Evolutionary conservation across 2,888 invertebrate species (phyloP), one percentile per base, ranked within the genome.

Genomic region (Cataglyphis rosenhaueri): DNA sequence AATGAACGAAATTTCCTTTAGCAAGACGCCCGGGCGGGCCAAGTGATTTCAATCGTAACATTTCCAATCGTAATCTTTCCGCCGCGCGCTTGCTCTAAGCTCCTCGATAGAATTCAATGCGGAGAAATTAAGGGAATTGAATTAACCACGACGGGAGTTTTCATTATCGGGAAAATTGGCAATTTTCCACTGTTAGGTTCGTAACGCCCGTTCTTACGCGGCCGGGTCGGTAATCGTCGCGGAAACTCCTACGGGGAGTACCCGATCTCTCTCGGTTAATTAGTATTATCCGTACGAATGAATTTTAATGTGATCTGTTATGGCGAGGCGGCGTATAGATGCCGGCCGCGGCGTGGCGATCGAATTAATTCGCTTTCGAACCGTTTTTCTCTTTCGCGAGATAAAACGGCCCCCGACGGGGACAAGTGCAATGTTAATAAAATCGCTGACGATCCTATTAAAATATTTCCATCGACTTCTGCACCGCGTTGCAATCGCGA

Each of bases 91-190:
- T 91, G 35, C 59, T 65, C 73, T 71, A 61, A 48, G 65, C 81
- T 79, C 82, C 86, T 83, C 88, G 90, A 75, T 83, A 87, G 91
- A 90, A 92, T 92, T 92, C 90, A 91, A 92, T 91, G 93, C 91
- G 90, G 91, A 89, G 92, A 92, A 93, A 93, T 93, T 92, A 93
- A 92, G 91, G 91, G 89, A 92, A 94, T 93, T 92, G 92, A 93
- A 94, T 93, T 93, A 93, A 91, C 92, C 92, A 86, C 92, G 88
- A 91, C 90, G 92, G 91, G 91, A 92, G 91, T 93, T 94, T 94
- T 94, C 93, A 93, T 94, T 94, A 94, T 94, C 93, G 92, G 91
- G 92, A 93, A 93, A 94, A 93, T 94, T 92, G 93, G 90, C 93
- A 93, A 94, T 93, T 93, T 93, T 93, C 93, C 93, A 92, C 92